These are phyloP conservation scores for Pachyseris speciosa DNA, from an alignment of 64 coral and sea anemone species.

Conservation along the genomic window DNA sequence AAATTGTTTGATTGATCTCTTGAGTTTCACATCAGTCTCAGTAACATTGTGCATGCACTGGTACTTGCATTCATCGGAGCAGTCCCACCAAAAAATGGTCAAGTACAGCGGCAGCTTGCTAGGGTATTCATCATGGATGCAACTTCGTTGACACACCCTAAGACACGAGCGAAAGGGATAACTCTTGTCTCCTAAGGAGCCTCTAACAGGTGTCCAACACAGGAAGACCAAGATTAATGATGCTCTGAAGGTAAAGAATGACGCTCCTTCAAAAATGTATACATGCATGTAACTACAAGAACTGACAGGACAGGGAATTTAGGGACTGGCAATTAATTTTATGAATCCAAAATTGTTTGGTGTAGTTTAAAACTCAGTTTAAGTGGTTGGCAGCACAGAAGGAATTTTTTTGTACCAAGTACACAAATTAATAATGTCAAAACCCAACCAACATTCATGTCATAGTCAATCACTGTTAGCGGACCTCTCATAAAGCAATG, in stretches of 20 bases:
- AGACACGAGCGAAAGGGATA: constrained; percentile 73
- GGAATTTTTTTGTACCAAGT: too few relatives aligned
- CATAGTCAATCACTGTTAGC: too few relatives aligned
- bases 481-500: too few relatives aligned
- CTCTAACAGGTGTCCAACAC: background rate
- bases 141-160: constrained; percentile 34
- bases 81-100: constrained; percentile 85
- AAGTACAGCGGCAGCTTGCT: constrained; percentile 77
- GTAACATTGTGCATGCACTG: constrained; percentile 94
- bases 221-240: background rate
- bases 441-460: too few relatives aligned
- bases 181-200: constrained; percentile 82
- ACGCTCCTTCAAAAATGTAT: background rate
- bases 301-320: too few relatives aligned
- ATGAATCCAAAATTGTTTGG: too few relatives aligned
- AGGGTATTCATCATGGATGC: constrained; percentile 76
- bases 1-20: constrained; percentile 75
- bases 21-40: constrained; percentile 25
- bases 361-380: too few relatives aligned
- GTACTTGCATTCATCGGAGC: constrained; percentile 97
- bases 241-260: background rate
- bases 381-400: too few relatives aligned
- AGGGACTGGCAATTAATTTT: too few relatives aligned
- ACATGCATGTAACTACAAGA: background rate
- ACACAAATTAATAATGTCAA: too few relatives aligned